Evolutionary conservation across 2,888 invertebrate species (phyloP).

Genomic region (Drosophila antonietae): DNA sequence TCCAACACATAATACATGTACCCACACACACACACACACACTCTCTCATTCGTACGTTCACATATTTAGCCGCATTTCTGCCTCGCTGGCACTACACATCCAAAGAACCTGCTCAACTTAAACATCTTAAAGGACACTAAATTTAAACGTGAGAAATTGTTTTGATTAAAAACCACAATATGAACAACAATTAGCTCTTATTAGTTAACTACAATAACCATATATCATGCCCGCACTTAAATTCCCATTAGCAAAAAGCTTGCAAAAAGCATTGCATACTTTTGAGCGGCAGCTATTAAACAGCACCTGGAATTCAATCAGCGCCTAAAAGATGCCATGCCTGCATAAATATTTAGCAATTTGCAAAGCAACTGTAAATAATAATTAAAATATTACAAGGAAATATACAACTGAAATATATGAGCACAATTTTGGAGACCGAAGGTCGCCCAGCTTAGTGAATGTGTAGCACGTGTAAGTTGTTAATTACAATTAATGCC

Average conservation of each 20-base stretch:
- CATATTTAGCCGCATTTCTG: too few relatives aligned
- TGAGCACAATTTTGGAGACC: slow-evolving; percentile 2
- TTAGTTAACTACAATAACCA: not conserved
- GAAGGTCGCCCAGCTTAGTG: slow-evolving; percentile 47
- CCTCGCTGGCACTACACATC: too few relatives aligned
- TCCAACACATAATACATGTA: too few relatives aligned
- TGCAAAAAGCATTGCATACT: slow-evolving; percentile 38
- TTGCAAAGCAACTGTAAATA: slow-evolving; percentile 48
- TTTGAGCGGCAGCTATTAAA: slow-evolving; percentile 30
- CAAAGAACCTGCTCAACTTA: too few relatives aligned
- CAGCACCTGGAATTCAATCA: not conserved
- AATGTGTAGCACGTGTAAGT: slow-evolving; percentile 65
- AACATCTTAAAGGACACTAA: not conserved
- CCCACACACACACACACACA: too few relatives aligned
- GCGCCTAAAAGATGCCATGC: slow-evolving; percentile 24
- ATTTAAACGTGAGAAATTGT: not conserved
- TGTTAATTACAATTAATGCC: slow-evolving; percentile 74
- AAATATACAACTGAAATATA: slow-evolving; percentile 20
- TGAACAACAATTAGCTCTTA: slow-evolving; percentile 2
- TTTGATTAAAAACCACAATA: not conserved
- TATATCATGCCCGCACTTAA: not conserved
- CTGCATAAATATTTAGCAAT: slow-evolving; percentile 33
- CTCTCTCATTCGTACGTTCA: too few relatives aligned
- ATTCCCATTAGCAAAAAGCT: not conserved
- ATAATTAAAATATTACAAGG: slow-evolving; percentile 51